These are phyloP conservation scores for Furnarius figulus DNA, from an alignment of 2,113 vertebrate species.

Conservation along the genomic window DNA sequence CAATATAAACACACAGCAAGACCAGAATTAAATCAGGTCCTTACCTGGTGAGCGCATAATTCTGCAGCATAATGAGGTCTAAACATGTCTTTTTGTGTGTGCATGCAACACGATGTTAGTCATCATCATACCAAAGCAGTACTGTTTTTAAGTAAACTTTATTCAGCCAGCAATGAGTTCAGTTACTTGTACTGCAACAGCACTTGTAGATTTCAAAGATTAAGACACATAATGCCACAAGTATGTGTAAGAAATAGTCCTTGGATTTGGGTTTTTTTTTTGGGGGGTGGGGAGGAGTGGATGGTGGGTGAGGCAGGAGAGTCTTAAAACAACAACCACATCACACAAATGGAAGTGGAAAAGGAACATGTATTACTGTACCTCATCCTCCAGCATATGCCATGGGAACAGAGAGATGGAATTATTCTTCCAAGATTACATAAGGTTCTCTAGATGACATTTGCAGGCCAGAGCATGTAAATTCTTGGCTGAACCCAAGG, in stretches of 20 bases:
- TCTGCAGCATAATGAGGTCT: not conserved
- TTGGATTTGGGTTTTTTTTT: not conserved
- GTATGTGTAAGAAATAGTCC: not conserved
- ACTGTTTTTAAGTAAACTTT: not conserved
- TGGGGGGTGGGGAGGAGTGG: accelerated
- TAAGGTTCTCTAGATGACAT: not conserved
- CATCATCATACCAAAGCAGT: not conserved
- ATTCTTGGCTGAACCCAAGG: not conserved
- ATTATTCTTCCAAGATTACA: not conserved
- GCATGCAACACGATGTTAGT: not conserved
- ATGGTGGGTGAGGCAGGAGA: not conserved
- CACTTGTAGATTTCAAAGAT: not conserved
- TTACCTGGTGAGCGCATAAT: not conserved
- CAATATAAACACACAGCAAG: not conserved
- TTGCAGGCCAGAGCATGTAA: not conserved
- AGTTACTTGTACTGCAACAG: not conserved
- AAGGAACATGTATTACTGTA: not conserved
- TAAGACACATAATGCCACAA: not conserved
- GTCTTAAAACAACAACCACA: not conserved
- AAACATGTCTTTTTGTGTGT: not conserved
- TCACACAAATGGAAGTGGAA: not conserved
- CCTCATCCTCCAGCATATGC: not conserved
- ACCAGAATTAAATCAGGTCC: not conserved
- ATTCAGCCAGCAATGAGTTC: not conserved
- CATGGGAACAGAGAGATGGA: not conserved